Evolutionary conservation across 2,113 vertebrate species (phyloP).

Genomic region (Struthio camelus): DNA sequence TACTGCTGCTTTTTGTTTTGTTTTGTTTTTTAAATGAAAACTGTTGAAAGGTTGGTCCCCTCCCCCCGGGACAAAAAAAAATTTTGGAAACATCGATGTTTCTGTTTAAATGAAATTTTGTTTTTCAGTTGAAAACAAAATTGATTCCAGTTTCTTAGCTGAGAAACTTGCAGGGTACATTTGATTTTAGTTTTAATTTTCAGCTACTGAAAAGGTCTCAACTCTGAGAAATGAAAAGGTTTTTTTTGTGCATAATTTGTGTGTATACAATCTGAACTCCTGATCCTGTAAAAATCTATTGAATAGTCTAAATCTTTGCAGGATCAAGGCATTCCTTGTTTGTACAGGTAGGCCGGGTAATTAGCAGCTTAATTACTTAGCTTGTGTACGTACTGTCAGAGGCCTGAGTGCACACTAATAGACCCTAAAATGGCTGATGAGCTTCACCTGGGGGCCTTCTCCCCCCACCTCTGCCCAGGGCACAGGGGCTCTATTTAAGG

Average conservation of each 20-base stretch:
- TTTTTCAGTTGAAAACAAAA: not conserved
- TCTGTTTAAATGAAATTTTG: not conserved
- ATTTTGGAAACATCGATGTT: not conserved
- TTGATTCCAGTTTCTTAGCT: too few species aligned
- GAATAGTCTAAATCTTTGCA: not conserved
- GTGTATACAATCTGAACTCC: not conserved
- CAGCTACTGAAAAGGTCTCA: not conserved
- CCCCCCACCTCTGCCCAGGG: too few species aligned
- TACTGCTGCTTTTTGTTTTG: not conserved
- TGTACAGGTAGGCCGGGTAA: not conserved
- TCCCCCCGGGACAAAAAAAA: not conserved
- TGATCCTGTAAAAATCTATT: not conserved
- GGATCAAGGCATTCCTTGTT: not conserved
- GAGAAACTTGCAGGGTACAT: not conserved
- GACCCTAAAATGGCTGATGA: not conserved
- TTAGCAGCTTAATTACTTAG: not conserved
- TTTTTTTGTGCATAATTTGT: not conserved
- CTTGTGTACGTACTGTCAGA: not conserved
- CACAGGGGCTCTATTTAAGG: not conserved
- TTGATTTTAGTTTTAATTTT: not conserved
- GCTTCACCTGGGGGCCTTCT: not conserved
- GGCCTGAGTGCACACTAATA: not conserved
- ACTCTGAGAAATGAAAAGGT: not conserved
- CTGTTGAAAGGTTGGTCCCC: not conserved
- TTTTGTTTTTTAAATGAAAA: not conserved